Evolutionary conservation across 2,888 invertebrate genomes (phyloP).

Genomic region (Torymus auratus): DNA sequence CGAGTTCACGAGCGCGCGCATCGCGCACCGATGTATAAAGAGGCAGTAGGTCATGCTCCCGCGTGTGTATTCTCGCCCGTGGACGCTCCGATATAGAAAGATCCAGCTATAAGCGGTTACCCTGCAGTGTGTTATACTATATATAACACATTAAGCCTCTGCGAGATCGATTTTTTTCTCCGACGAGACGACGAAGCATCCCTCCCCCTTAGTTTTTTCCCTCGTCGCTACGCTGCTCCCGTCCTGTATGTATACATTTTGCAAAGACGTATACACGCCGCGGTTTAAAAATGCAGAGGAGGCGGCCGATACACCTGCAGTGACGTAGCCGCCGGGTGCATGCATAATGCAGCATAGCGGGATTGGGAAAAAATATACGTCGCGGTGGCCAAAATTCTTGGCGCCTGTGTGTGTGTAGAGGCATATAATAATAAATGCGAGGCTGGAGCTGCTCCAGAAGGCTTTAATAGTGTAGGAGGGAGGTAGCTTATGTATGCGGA

Average conservation of each 20-base stretch:
- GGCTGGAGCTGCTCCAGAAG: neutral
- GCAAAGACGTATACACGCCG: neutral
- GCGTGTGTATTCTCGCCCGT: neutral
- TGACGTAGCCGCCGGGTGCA: slow-evolving; percentile 17
- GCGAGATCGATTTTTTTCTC: slow-evolving; percentile 5
- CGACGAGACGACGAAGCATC: neutral
- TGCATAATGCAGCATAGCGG: slow-evolving; percentile 3
- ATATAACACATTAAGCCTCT: no score
- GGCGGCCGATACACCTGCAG: slow-evolving; percentile 4
- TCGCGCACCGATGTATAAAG: no score
- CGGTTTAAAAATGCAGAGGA: slow-evolving; percentile 6
- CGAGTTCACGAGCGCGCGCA: no score
- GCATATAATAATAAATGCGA: slow-evolving; percentile 3
- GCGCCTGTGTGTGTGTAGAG: no score
- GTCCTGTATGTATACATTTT: no score
- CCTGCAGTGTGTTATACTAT: no score
- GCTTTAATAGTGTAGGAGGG: no score
- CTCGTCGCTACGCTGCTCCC: no score
- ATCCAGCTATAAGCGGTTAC: slow-evolving; percentile 19
- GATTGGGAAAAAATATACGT: neutral
- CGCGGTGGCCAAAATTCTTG: no score
- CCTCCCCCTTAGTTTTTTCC: no score
- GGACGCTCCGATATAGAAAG: slow-evolving; percentile 22
- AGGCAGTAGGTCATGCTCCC: slow-evolving; percentile 28
- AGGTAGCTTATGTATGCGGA: no score